These are phyloP conservation scores for Tupaia tana DNA, from an alignment of 2,113 vertebrate species.

Conservation along the genomic window DNA sequence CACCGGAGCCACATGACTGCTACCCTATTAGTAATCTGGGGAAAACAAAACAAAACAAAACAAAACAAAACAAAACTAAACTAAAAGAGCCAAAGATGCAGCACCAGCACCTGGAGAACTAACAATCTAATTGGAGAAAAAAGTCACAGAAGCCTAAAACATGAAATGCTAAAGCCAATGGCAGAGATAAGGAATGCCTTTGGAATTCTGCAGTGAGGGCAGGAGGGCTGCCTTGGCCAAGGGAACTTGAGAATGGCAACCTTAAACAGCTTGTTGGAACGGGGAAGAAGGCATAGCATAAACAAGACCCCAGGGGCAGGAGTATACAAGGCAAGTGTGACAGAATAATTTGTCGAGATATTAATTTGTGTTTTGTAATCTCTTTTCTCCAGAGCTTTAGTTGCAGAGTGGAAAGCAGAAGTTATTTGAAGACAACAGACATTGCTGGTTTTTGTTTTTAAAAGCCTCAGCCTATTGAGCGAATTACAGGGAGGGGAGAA, in stretches of 20 bases:
- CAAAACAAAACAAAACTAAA: too few relatives aligned
- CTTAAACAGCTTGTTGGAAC: not conserved
- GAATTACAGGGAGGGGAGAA: not conserved
- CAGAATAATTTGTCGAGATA: constrained; percentile 2
- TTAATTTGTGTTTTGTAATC: constrained; percentile 15
- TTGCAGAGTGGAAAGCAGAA: constrained; percentile 14
- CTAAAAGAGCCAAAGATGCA: not conserved
- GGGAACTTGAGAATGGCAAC: not conserved
- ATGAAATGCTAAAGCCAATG: not conserved
- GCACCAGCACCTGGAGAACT: not conserved
- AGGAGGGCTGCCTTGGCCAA: not conserved
- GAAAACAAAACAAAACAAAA: not conserved
- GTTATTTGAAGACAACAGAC: constrained; percentile 10
- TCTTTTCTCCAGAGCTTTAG: constrained; percentile 39
- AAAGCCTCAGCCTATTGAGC: not conserved
- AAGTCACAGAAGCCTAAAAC: not conserved
- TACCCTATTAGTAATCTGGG: not conserved
- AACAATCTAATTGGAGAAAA: not conserved
- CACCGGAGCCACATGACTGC: not conserved
- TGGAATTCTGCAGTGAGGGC: not conserved
- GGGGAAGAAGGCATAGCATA: not conserved
- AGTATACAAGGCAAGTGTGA: not conserved
- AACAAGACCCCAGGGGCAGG: not conserved
- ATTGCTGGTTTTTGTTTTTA: constrained; percentile 13
- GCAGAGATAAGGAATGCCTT: not conserved